These are phyloP conservation scores for Helleia helle DNA, from an alignment of 2,888 invertebrate species.

Conservation along the genomic window DNA sequence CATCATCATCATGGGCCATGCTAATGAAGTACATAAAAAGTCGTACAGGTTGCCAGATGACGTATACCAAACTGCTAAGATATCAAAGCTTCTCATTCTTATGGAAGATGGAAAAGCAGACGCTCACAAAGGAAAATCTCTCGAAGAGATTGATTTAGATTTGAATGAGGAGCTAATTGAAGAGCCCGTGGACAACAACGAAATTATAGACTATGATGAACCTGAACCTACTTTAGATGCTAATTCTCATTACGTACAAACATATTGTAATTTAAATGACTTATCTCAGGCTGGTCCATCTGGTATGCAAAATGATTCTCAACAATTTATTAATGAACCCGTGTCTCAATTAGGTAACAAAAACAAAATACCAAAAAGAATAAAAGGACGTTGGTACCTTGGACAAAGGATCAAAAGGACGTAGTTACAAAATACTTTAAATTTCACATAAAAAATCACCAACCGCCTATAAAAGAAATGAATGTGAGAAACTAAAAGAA, in stretches of 20 bases:
- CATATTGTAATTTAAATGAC: slow-evolving; percentile 29
- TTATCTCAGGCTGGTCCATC: background rate
- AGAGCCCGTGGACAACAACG: background rate
- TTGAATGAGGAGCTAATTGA: background rate
- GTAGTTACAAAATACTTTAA: slow-evolving; percentile 19
- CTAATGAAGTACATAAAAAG: slow-evolving; percentile 22
- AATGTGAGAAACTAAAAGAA: slow-evolving; percentile 22
- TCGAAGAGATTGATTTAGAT: background rate
- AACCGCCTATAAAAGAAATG: slow-evolving; percentile 25
- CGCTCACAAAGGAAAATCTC: background rate
- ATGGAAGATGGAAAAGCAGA: background rate
- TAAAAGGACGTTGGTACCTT: slow-evolving; percentile 24
- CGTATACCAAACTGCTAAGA: background rate
- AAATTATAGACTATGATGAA: background rate
- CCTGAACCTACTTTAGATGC: too few species aligned
- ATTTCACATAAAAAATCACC: slow-evolving; percentile 23
- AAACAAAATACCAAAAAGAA: too few species aligned
- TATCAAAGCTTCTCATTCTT: background rate
- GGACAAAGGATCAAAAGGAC: slow-evolving; percentile 24
- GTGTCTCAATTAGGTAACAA: background rate
- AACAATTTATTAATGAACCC: slow-evolving; percentile 4
- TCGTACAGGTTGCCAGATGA: slow-evolving; percentile 27
- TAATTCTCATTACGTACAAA: slow-evolving; percentile 21
- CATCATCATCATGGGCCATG: too few species aligned
- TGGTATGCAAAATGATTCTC: background rate